These are phyloP conservation scores for Trichoplusia ni DNA, from an alignment of 1,140 invertebrate genomes.

Conservation along the genomic window DNA sequence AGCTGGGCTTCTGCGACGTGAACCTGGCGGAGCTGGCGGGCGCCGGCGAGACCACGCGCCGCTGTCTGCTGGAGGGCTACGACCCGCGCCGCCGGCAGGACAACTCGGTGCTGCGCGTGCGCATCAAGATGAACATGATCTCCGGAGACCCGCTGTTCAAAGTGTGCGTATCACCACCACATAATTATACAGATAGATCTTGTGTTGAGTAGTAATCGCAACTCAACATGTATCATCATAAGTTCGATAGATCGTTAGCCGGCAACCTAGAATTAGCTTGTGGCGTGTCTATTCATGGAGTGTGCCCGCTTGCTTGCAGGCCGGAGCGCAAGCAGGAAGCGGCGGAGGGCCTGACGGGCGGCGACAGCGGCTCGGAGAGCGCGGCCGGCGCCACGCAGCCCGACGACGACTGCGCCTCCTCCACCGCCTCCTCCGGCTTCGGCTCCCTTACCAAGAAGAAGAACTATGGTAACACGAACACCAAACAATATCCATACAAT, in stretches of 20 bases:
- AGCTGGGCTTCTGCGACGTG: slow-evolving; percentile 97
- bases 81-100: slow-evolving; percentile 94
- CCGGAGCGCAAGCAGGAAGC: slow-evolving; percentile 71
- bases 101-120: slow-evolving; percentile 96
- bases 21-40: slow-evolving; percentile 98
- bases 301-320: slow-evolving; percentile 40
- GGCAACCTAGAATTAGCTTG: neutral
- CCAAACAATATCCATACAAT: too few relatives aligned
- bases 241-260: too few relatives aligned
- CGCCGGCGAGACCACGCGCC: slow-evolving; percentile 90
- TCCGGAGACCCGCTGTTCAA: slow-evolving; percentile 98
- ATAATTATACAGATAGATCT: too few relatives aligned
- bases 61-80: slow-evolving; percentile 97
- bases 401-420: slow-evolving; percentile 87
- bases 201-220: too few relatives aligned
- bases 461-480: slow-evolving; percentile 72
- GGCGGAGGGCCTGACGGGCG: slow-evolving; percentile 77
- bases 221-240: too few relatives aligned
- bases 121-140: slow-evolving; percentile 96
- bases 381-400: slow-evolving; percentile 60
- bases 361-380: slow-evolving; percentile 69
- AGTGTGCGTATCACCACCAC: slow-evolving; percentile 93
- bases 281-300: neutral
- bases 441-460: slow-evolving; percentile 91
- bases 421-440: slow-evolving; percentile 91